Evolutionary conservation across 1,140 invertebrate species (phyloP), one percentile per base, ranked within the genome.

Genomic region (Drosophila pruinosa): DNA sequence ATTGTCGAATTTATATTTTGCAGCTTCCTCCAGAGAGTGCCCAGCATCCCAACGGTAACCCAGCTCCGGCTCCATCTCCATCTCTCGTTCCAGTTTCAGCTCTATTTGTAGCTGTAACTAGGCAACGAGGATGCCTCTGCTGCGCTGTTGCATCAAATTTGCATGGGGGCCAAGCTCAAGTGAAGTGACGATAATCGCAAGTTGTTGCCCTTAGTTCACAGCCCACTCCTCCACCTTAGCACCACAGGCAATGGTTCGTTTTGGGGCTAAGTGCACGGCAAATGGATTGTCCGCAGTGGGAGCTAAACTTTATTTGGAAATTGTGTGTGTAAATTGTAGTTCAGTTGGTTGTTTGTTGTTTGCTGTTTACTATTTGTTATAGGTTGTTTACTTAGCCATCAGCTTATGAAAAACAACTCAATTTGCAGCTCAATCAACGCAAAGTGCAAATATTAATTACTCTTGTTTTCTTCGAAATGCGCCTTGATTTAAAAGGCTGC

Each of bases 101-200:
- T 38, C 2, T 2, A 12, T 6, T 2, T 50, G 5, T 3, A 34
- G 12, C 28, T 26, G 24, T 36, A 38, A 24, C 53, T 47, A 28
- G 52, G 36, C 48, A 57, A 58, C 31, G 31, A 58, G 38, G 24
- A 19, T 57, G 54, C 54, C 41, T 53, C 7, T 38, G 48, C 47
- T 50, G 53, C 19, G 21, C 38, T 72, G 58, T 72, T 58, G 53
- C 74, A 88, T 78, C 64, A 88, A 82, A 86, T 86, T 86, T 86
- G 82, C 82, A 81, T 86, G 63, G 43, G 50, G 41, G 70, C 64
- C 38, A 24, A 7, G 36, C 74, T 71, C 63, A 88, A 85, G 73
- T 85, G 76, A 86, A 85, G 77, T 77, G 81, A 75, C 72, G 78
- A 83, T 83, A 83, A 83, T 83, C 75, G 63, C 80, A 65, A 76